Evolutionary conservation across 2,888 invertebrate species (phyloP), one percentile per base, ranked within the genome.

Genomic region (Thymelicus lineola): DNA sequence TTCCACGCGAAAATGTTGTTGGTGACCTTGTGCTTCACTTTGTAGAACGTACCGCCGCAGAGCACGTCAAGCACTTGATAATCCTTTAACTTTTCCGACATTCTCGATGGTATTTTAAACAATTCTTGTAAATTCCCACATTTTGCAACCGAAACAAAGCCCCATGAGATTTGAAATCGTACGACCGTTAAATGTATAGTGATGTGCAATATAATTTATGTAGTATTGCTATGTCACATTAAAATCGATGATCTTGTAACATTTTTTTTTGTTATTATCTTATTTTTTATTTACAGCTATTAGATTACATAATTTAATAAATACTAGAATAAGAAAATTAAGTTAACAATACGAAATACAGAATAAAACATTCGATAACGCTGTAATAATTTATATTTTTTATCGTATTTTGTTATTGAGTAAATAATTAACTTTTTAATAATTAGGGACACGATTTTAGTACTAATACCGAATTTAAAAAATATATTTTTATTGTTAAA

Each of bases 1-100:
- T 90, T 92, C 94, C 94, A 94, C 79, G 91, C 88, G 81, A 90
- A 92, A 84, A 93, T 87, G 79, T 89, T 89, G 83, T 90, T 88
- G 75, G 90, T 93, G 88, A 89, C 90, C 90, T 94, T 94, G 90
- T 94, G 93, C 78, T 86, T 86, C 78, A 94, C 94, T 90, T 93
- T 93, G 77, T 94, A 94, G 86, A 93, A 90, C 79, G 92, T 90
- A 76, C 92, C 92, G 73, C 89, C 86, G 80, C 90, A 87, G 82
- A 92, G 84, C 79, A 94, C 89, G 84, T 94, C 94, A 81, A 93
- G 80, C 80, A 94, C 93, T 88, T 92, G 91, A 85, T 93, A 94
- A 79, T 93, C 88, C 79, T 86, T 91, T 75, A 94, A 79, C 83
- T 92, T 92, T 82, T 86, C 88, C 77, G 86, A 76, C 91, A 92